Base-by-base conservation (phyloP, 2,888 invertebrate genomes). In the Stenolophus ochropezus region DNA sequence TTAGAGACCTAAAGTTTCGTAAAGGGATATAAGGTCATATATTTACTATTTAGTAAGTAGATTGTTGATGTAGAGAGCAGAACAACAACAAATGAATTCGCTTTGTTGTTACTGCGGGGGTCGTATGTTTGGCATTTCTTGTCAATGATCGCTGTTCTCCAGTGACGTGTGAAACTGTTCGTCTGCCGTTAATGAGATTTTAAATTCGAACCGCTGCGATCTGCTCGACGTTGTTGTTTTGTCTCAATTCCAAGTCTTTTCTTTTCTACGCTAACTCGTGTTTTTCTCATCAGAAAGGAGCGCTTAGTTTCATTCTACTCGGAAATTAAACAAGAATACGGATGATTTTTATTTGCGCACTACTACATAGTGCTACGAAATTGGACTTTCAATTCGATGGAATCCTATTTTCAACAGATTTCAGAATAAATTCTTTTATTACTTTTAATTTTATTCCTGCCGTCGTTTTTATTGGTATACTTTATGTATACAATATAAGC, bases 171-270 rank as follows among this genome's bases (percentile, higher is more conserved):
- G 51, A 51, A 51, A 14, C 14, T 5, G 5, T 51, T 51, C 14
- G 14, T 16, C 51, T 42, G 11, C 51, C 51, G 51, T 51, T 51
- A 51, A 51, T 51, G 51, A 51, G 51, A 51, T 51, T 51, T 51
- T 16, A 51, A 51, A 51, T 51, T 51, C 51, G 33, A 42, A 42
- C 0, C 8, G 33, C 8, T 11, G 33, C 6, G 33, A 42, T 42
- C 33, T 42, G 11, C 33, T 42, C 33, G 33, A 6, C 6, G 0
- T 42, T 42, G 8, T 42, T 4, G 51, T 51, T 42, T 42, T 42
- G 33, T 42, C 33, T 42, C 33, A 42, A 42, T 42, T 42, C 33
- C 8, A 6, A 1, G 33, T 51, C 5, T 51, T 51, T 51, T 51
- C 51, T 51, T 16, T 16, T 51, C 51, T 42, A 1, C 51, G 18